Evolutionary conservation across 1,140 invertebrate genomes (phyloP), one percentile per base, ranked within the genome.

Genomic region (Planococcus citri): DNA sequence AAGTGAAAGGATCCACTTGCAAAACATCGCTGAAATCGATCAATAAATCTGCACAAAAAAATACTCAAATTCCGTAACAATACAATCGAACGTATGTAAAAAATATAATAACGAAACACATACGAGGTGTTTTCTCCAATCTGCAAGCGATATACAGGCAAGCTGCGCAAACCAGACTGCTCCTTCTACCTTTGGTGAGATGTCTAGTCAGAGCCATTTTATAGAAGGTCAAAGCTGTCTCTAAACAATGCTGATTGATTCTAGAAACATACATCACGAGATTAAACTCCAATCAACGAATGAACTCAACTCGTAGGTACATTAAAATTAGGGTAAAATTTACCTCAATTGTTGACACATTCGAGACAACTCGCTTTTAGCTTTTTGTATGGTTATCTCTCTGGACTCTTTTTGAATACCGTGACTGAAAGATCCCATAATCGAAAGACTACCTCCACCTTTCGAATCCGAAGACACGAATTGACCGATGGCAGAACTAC

Each of bases 141-240:
- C 97, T 83, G 76, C 96, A 98, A 1, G 94, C 96, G 73, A 99
- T 93, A 76, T 99, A 99, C 9, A 99, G 87, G 82, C 96, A 99
- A 58, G 97, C 95, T 70, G 95, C 95, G 77, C 96, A 88, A 71
- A 98, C 94, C 75, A 94, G 90, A n/a, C 85, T 85, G 74, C 91
- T 88, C 72, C 89, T 92, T 25, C 96, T 81, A 33, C 97, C 97
- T 75, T 93, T 85, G 0, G 95, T 98, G 22, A 98, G 80, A 76
- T 94, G 86, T 72, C 87, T 79, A 67, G 83, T 83, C n/a, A 97
- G 78, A 27, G 95, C 96, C 88, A 98, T 90, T 82, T 96, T 97
- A 78, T 96, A 99, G 79, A 97, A 97, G 76, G 93, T 95, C 73
- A 92, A 90, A 3, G 95, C 91, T 22, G 89, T 95, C 70, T 97